Evolutionary conservation across 2,888 invertebrate species (phyloP).

Genomic region (Axea sp.): DNA sequence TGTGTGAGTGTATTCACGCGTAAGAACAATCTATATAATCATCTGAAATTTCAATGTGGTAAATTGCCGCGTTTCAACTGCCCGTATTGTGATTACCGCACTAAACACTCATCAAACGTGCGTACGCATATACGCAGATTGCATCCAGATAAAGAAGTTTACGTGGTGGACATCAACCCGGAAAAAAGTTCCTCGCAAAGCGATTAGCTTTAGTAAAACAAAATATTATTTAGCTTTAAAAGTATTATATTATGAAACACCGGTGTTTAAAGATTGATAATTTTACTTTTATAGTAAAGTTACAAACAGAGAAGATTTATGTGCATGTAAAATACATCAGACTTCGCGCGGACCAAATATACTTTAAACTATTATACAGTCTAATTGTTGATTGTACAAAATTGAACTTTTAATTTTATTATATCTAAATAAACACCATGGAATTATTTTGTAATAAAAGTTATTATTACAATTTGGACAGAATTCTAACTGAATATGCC

Average conservation of each 20-base stretch:
- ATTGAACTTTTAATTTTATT: too few species aligned
- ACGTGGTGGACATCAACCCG: constrained; percentile 70
- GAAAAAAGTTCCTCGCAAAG: constrained; percentile 1
- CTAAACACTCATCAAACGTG: constrained; percentile 76
- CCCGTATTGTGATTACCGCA: constrained; percentile 75
- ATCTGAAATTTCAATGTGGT: constrained; percentile 70
- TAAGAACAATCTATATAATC: constrained; percentile 75
- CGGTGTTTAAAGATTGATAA: too few species aligned
- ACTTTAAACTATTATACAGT: too few species aligned
- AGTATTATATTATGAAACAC: constrained; percentile 9
- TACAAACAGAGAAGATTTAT: too few species aligned
- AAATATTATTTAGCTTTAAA: background rate
- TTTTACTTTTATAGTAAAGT: too few species aligned
- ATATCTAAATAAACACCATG: too few species aligned
- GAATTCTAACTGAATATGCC: too few species aligned
- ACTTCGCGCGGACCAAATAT: too few species aligned
- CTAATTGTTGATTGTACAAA: too few species aligned
- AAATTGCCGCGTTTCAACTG: constrained; percentile 76
- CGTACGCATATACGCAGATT: constrained; percentile 73
- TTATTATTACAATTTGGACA: too few species aligned
- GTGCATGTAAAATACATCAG: too few species aligned
- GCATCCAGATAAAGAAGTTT: constrained; percentile 71
- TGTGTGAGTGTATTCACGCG: constrained; percentile 74
- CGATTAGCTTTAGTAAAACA: background rate
- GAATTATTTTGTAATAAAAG: constrained; percentile 1